Percentiles rank a stretch among this genome's conserved stretches.
These are phyloP conservation scores for Xanthostigma xanthostigma DNA, from an alignment of 2,888 invertebrate species.

Conservation along the genomic window DNA sequence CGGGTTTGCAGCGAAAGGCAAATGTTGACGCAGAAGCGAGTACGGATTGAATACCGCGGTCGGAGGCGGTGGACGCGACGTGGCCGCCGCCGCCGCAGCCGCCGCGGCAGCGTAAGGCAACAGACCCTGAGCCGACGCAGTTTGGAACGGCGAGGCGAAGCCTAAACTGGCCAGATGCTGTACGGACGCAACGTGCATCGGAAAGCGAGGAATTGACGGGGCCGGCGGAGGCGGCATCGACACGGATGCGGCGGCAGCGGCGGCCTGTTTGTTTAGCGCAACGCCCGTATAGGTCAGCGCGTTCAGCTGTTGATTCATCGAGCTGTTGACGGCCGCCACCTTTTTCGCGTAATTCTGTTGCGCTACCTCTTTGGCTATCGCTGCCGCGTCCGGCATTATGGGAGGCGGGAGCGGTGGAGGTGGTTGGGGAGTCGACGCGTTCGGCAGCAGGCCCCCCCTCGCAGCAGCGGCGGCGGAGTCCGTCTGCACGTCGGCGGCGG, in stretches of 20 bases:
- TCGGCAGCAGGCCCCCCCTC: conserved; percentile 23
- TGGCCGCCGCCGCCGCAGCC: conserved; percentile 18
- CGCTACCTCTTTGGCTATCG: conserved; percentile 65
- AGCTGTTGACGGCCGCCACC: conserved; percentile 33
- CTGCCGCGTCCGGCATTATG: conserved; percentile 39
- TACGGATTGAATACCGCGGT: conserved; percentile 31
- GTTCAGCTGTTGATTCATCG: conserved; percentile 27
- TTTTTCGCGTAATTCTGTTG: conserved; percentile 71
- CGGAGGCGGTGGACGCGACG: conserved; percentile 22
- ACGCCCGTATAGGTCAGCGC: conserved; percentile 56
- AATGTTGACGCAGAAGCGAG: conserved; percentile 25
- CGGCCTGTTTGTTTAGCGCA: conserved; percentile 46
- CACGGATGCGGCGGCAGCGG: conserved; percentile 27
- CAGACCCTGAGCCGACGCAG: conserved; percentile 11
- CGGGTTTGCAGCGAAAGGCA: conserved; percentile 20
- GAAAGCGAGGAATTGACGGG: conserved; percentile 17
- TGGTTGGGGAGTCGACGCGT: conserved; percentile 15
- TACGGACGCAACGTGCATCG: conserved; percentile 18
- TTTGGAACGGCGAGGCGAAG: conserved; percentile 23
- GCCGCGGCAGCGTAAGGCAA: conserved; percentile 6
- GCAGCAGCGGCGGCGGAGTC: conserved; percentile 17
- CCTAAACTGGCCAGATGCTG: conserved; percentile 22
- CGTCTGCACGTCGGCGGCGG: conserved; percentile 23
- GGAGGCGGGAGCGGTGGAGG: conserved; percentile 15
- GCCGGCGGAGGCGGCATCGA: conserved; percentile 25